Percentiles rank a stretch among this genome's conserved stretches.
Evolutionary conservation across 2,797 vertebrate species (phyloP).

Genomic region (Tauraco hartlaubi): DNA sequence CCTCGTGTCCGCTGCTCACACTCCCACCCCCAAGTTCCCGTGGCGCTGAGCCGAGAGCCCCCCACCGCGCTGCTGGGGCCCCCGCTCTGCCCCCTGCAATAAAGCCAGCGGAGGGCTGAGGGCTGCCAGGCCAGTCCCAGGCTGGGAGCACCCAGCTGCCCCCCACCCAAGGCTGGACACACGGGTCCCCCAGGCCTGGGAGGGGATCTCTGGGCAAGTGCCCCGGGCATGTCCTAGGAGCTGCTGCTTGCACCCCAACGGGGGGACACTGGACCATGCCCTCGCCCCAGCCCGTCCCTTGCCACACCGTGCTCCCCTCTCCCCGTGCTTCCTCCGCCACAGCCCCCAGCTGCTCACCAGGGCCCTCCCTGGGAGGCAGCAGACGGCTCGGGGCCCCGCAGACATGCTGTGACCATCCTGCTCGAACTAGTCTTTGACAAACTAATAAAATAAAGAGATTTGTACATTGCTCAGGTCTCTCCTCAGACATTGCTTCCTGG

Average conservation of each 20-base stretch:
- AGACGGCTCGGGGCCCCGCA: neutral
- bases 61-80: neutral
- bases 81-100: conserved; percentile 34
- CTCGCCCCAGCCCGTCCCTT: neutral
- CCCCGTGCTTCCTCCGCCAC: conserved; percentile 39
- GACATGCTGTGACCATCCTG: conserved; percentile 78
- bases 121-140: neutral
- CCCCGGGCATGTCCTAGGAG: neutral
- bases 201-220: neutral
- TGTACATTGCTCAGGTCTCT: conserved; percentile 67
- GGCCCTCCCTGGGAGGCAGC: neutral
- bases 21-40: neutral
- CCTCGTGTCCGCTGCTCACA: conserved; percentile 54
- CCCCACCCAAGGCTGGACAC: neutral
- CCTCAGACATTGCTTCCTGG: neutral
- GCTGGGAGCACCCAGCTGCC: neutral
- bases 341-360: neutral
- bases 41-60: neutral
- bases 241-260: neutral
- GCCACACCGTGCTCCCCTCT: neutral
- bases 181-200: neutral
- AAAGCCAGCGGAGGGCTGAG: neutral
- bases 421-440: conserved; percentile 72
- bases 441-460: conserved; percentile 75
- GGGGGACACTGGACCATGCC: neutral